Base-by-base conservation (phyloP, 2,113 vertebrate genomes). In the Hippocampus mohnikei region DNA sequence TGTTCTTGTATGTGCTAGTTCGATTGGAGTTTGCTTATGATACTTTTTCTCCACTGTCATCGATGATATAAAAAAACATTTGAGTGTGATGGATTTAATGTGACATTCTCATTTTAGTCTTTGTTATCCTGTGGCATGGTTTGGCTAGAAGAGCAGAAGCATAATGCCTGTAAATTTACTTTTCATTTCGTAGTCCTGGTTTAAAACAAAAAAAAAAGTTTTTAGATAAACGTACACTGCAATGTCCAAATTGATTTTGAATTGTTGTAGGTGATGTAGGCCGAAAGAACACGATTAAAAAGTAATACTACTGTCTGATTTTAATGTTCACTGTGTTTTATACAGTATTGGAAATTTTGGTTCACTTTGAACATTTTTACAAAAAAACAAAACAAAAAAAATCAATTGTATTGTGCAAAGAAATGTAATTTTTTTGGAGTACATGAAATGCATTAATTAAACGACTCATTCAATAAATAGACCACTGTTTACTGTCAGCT, bases 241-340 rank as follows among this genome's bases (percentile, higher is more conserved):
- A 93, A 95, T 93, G 88, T 95, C 94, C 93, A 94, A 94, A 95
- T 92, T 92, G 92, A 94, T 92, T 64, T 94, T 93, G 90, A 95
- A 87, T 93, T 95, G 94, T 96, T 89, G 94, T 96, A 94, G 96
- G 93, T 90, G 87, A 91, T 89, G 90, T 89, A 72, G 92, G 94
- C 94, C 87, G 90, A 90, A 93, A 91, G 93, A 94, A 93, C 91
- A 93, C 93, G 90, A 94, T 93, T 89, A 92, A 94, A 93, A 85
- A 88, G 88, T 92, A 88, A 95, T 95, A 96, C 96, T 97, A 95
- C 97, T 98, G 96, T 98, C 89, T 82, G 87, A 91, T 93, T 95
- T 96, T 95, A 95, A 97, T 97, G 95, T 97, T 96, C 95, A 95
- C 97, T 99, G 97, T 99, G 96, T 99, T 99, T 98, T 99, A 99